Percentiles rank a stretch among this genome's conserved stretches.
phyloP scores from a whole-genome alignment of 2,888 invertebrate species.

The Saturnia japonica region DNA sequence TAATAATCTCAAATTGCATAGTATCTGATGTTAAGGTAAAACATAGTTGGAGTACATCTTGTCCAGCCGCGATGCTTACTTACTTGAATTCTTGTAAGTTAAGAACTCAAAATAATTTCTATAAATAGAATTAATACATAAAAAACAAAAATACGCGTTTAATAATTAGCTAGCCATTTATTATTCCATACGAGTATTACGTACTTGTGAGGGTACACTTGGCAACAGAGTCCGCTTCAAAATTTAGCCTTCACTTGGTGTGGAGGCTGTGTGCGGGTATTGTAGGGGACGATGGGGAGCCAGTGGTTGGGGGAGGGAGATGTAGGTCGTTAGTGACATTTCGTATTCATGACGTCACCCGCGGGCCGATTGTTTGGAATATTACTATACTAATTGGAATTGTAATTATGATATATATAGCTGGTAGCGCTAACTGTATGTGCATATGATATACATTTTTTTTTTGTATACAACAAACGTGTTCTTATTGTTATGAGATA shows the following conservation, averaged over 20 bases:
- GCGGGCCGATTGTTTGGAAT: slow-evolving; percentile 80
- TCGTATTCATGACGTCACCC: slow-evolving; percentile 80
- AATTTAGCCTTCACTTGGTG: slow-evolving; percentile 68
- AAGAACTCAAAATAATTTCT: neutral
- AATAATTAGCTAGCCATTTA: slow-evolving; percentile 24
- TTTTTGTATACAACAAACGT: neutral
- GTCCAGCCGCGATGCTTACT: no score
- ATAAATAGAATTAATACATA: neutral
- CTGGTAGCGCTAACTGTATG: slow-evolving; percentile 10
- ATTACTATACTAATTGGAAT: slow-evolving; percentile 81
- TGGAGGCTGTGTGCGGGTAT: slow-evolving; percentile 31
- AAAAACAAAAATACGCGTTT: neutral
- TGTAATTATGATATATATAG: slow-evolving; percentile 75
- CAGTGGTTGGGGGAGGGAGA: slow-evolving; percentile 34
- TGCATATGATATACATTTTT: slow-evolving; percentile 15
- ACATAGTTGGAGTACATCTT: no score
- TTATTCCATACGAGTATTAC: slow-evolving; percentile 32
- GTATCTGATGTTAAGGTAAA: no score
- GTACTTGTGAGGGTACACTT: slow-evolving; percentile 42
- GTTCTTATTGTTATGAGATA: neutral
- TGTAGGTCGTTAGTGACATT: slow-evolving; percentile 79
- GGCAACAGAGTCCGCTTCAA: slow-evolving; percentile 65
- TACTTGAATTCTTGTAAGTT: no score
- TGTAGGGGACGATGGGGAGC: slow-evolving; percentile 19
- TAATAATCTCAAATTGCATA: no score